Percentiles rank a stretch among this genome's conserved stretches.
Evolutionary conservation across 2,888 invertebrate species (phyloP).

Genomic region (Apantesis nais): DNA sequence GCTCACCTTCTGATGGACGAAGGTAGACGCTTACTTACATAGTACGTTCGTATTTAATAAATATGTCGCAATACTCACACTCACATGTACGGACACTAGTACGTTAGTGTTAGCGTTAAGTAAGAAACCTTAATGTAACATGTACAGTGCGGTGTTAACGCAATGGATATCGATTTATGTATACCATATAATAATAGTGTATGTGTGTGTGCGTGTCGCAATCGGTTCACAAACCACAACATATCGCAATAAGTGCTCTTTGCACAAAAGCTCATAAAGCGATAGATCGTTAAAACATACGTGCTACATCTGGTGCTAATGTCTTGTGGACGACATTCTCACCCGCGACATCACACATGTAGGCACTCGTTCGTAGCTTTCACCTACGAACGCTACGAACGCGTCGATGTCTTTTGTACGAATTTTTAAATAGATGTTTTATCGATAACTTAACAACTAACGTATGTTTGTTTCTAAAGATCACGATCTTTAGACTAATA

Average conservation of each 20-base stretch:
- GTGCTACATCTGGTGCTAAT: slow-evolving; percentile 6
- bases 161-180: not conserved
- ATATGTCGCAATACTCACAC: not conserved
- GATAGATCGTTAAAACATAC: slow-evolving; percentile 1
- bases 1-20: not conserved
- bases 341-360: slow-evolving; percentile 1
- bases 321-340: not conserved
- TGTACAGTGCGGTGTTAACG: not conserved
- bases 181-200: not conserved
- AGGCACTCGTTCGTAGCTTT: slow-evolving; percentile 1
- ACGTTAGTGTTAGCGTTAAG: too few relatives aligned
- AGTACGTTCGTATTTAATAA: not conserved
- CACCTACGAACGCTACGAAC: slow-evolving; percentile 15
- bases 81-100: not conserved
- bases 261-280: slow-evolving; percentile 14
- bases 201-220: not conserved
- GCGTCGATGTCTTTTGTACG: slow-evolving; percentile 19
- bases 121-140: not conserved
- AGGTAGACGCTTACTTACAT: not conserved
- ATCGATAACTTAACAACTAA: not conserved
- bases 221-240: not conserved
- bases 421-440: not conserved
- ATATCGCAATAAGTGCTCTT: slow-evolving; percentile 2
- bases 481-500: not conserved
- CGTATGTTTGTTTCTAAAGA: not conserved